Percentiles rank a stretch among this genome's conserved stretches.
phyloP scores from a whole-genome alignment of 2,888 invertebrate genomes.

The Cephus rjabovi region DNA sequence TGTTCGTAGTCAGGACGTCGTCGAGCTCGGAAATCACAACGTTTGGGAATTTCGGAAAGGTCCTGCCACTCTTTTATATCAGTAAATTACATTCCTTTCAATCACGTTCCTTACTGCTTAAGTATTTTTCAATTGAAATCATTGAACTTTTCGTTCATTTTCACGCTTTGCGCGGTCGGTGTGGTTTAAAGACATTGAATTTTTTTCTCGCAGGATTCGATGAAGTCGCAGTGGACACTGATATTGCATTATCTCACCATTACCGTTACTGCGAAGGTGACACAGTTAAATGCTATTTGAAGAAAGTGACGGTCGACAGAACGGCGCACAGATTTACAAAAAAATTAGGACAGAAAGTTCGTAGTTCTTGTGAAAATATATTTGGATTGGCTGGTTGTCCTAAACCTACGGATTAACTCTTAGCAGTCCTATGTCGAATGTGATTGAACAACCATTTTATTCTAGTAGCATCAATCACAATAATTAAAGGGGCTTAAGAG shows the following conservation, averaged over 20 bases:
- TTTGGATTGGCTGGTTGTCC: slow-evolving; percentile 13
- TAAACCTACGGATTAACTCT: background rate
- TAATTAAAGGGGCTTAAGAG: no score
- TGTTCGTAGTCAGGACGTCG: slow-evolving; percentile 44
- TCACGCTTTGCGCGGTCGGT: no score
- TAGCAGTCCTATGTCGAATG: background rate
- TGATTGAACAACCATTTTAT: no score
- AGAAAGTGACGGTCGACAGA: slow-evolving; percentile 26
- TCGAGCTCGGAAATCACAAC: slow-evolving; percentile 56
- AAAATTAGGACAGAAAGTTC: slow-evolving; percentile 25
- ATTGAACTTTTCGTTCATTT: no score
- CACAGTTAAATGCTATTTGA: slow-evolving; percentile 33
- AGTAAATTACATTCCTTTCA: slow-evolving; percentile 10
- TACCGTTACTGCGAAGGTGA: slow-evolving; percentile 38
- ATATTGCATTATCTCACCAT: slow-evolving; percentile 36
- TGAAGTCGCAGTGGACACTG: slow-evolving; percentile 30
- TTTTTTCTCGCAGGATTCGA: slow-evolving; percentile 24
- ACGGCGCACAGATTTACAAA: slow-evolving; percentile 30
- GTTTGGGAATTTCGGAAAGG: slow-evolving; percentile 42
- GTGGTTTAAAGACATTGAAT: background rate
- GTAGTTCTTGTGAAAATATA: slow-evolving; percentile 15
- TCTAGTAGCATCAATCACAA: no score
- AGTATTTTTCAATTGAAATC: background rate
- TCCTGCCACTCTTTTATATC: slow-evolving; percentile 9
- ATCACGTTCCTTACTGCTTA: background rate